Percentiles rank a stretch among this genome's conserved stretches.
These are phyloP conservation scores for Octomys mimax DNA, from an alignment of 2,797 vertebrate species.

Conservation along the genomic window DNA sequence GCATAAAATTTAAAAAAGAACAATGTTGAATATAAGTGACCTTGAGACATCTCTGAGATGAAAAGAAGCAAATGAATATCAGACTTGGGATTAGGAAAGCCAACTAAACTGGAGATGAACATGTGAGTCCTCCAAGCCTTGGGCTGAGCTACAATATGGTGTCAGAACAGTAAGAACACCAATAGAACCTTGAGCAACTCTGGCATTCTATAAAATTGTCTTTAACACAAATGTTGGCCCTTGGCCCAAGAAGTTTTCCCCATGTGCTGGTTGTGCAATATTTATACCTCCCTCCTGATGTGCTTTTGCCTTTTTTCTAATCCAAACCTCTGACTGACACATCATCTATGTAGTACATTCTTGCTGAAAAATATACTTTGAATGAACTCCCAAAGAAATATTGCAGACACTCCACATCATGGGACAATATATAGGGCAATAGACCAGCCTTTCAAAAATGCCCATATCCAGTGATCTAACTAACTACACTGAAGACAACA, in stretches of 20 bases:
- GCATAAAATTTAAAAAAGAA: background rate
- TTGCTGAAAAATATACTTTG: constrained; percentile 29
- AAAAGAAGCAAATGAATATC: constrained; percentile 7
- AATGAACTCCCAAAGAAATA: constrained; percentile 38
- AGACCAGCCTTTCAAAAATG: background rate
- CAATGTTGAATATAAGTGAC: background rate
- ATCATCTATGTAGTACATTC: background rate
- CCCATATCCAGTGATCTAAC: background rate
- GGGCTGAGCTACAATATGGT: background rate
- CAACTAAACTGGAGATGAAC: background rate
- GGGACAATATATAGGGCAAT: background rate
- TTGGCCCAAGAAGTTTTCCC: background rate
- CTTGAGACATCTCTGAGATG: background rate
- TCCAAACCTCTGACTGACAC: background rate
- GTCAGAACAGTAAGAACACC: background rate
- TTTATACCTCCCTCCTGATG: background rate
- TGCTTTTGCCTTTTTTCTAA: constrained; percentile 8
- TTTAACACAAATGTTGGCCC: background rate
- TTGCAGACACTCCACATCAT: constrained; percentile 19
- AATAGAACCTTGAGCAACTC: background rate
- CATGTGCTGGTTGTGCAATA: fast-evolving
- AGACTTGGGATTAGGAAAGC: background rate
- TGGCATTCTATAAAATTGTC: background rate
- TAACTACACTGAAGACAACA: too few species aligned
- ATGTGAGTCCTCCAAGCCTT: background rate